Percentiles rank a stretch among this genome's conserved stretches.
Conservation (phyloP, 1,140 invertebrate species). For the Platyura marginata region DNA sequence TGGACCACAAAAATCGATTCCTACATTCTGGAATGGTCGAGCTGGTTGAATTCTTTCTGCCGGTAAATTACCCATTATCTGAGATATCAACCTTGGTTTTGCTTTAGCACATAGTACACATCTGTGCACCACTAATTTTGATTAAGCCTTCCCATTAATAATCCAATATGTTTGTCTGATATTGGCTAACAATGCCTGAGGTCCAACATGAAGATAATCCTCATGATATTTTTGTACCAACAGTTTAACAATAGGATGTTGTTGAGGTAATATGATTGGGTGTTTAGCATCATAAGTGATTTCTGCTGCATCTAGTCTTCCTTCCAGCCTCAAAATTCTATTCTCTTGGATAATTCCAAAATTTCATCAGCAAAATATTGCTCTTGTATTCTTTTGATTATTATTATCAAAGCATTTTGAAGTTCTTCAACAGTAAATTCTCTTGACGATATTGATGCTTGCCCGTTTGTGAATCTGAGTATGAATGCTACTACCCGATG, state of each 20-base stretch:
- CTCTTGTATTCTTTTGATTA: too few relatives aligned
- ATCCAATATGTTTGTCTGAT: constrained; percentile 10
- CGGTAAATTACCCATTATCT: constrained; percentile 19
- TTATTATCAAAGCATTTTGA: too few relatives aligned
- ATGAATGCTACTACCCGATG: too few relatives aligned
- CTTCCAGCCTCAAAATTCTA: background rate
- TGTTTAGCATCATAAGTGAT: background rate
- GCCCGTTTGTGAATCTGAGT: too few relatives aligned
- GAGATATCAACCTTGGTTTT: background rate
- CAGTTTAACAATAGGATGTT: background rate
- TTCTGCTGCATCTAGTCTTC: background rate
- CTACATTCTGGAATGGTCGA: constrained; percentile 10
- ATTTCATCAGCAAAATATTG: too few relatives aligned
- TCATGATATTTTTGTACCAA: background rate
- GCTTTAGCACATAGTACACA: background rate
- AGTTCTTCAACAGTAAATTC: too few relatives aligned
- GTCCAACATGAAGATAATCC: constrained; percentile 5
- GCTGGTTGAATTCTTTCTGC: constrained; percentile 8
- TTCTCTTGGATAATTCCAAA: too few relatives aligned
- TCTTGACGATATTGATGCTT: too few relatives aligned
- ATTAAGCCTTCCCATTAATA: constrained; percentile 6
- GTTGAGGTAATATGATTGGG: background rate
- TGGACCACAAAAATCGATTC: constrained; percentile 18
- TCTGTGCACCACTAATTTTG: constrained; percentile 3
- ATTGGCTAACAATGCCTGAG: constrained; percentile 4